A percentile compares a stretch with the other conserved stretches of the same genome.
Conservation (phyloP, 2,888 invertebrate species). For the Serripes groenlandicus region DNA sequence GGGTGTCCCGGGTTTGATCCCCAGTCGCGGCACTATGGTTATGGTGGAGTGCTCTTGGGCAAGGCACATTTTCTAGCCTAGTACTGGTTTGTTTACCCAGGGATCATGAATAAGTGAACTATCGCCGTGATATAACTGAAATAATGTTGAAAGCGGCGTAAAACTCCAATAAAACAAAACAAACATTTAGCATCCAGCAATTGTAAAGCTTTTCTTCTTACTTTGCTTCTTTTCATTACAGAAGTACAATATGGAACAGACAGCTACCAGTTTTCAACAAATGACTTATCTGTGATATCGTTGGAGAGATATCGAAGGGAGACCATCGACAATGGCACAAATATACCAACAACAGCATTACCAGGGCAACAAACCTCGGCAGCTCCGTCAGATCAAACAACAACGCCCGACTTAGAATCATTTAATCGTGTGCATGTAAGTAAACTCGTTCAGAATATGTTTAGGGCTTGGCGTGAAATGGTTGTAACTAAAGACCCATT, state of each 20-base stretch:
- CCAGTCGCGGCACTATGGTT: no score
- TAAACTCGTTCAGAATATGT: background rate
- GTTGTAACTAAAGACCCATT: background rate
- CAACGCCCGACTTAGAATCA: conserved; percentile 1
- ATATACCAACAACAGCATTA: background rate
- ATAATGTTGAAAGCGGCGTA: no score
- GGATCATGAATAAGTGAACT: no score
- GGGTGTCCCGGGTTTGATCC: no score
- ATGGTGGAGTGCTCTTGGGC: no score
- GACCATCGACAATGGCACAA: conserved; percentile 1
- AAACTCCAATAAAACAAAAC: no score
- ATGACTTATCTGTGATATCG: conserved; percentile 59
- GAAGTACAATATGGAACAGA: conserved; percentile 22
- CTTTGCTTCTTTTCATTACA: conserved; percentile 15
- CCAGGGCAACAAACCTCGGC: background rate
- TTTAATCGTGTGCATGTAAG: background rate
- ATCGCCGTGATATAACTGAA: no score
- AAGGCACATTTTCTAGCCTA: no score
- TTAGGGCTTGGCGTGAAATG: background rate
- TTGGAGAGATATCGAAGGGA: conserved; percentile 43
- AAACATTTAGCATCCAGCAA: no score
- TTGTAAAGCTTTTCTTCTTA: no score
- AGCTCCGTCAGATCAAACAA: background rate
- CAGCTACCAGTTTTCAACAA: background rate
- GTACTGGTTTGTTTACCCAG: no score